phyloP scores from a whole-genome alignment of 1,140 invertebrate species.

The Subanguina moxae region DNA sequence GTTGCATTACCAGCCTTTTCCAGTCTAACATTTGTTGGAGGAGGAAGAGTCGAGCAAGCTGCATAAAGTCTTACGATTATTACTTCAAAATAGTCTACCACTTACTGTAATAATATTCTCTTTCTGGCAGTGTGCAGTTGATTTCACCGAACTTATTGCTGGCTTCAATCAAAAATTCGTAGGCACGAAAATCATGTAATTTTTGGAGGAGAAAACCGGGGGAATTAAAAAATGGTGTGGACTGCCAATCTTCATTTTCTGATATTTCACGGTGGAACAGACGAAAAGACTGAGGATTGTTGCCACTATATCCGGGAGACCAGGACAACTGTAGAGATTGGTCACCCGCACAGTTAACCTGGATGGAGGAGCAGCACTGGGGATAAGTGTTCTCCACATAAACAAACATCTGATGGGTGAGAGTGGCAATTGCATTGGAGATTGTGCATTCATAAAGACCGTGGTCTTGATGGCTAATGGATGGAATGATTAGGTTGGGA shows the following conservation, averaged over 20 bases:
- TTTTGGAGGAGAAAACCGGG: slow-evolving; percentile 15
- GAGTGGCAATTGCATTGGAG: slow-evolving; percentile 46
- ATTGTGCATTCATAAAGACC: slow-evolving; percentile 52
- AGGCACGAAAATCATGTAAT: slow-evolving; percentile 33
- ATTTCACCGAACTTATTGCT: slow-evolving; percentile 31
- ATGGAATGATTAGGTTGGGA: background rate
- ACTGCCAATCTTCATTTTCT: slow-evolving; percentile 13
- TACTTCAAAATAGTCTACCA: no score
- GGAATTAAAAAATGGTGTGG: slow-evolving; percentile 7
- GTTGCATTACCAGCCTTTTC: slow-evolving; percentile 5
- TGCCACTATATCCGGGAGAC: slow-evolving; percentile 46
- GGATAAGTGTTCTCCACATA: slow-evolving; percentile 43
- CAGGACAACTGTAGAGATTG: slow-evolving; percentile 39
- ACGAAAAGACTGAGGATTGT: slow-evolving; percentile 36
- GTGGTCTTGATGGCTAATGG: slow-evolving; percentile 38
- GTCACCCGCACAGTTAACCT: slow-evolving; percentile 34
- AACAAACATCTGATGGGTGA: slow-evolving; percentile 32
- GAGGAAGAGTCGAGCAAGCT: slow-evolving; percentile 23
- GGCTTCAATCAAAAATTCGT: slow-evolving; percentile 39
- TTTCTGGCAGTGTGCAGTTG: slow-evolving; percentile 33
- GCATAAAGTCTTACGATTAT: no score
- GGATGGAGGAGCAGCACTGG: slow-evolving; percentile 33
- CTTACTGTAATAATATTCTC: slow-evolving; percentile 31
- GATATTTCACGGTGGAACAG: slow-evolving; percentile 25
- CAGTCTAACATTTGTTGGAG: slow-evolving; percentile 23